A percentile compares a stretch with the other conserved stretches of the same genome.
These are phyloP conservation scores for Pseudorasbora parva DNA, from an alignment of 2,113 vertebrate genomes.

Conservation along the genomic window DNA sequence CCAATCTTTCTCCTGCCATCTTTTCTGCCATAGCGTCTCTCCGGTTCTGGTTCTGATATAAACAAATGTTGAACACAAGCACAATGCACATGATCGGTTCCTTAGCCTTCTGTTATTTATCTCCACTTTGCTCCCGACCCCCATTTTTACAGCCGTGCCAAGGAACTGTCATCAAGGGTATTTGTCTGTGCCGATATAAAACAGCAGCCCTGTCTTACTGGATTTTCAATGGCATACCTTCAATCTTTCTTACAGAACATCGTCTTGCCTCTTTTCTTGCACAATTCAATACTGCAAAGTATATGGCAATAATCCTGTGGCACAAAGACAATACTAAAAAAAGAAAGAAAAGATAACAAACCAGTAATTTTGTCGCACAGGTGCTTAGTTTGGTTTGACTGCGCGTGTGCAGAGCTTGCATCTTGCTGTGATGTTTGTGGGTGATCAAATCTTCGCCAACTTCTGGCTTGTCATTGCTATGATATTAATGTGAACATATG, in stretches of 20 bases:
- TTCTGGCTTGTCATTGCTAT: not conserved
- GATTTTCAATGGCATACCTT: constrained; percentile 19
- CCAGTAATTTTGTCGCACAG: not conserved
- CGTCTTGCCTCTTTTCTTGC: not conserved
- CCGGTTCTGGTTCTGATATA: constrained; percentile 7
- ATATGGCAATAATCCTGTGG: not conserved
- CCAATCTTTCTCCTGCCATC: constrained; percentile 17
- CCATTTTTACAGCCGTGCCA: constrained; percentile 35
- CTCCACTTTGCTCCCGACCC: not conserved
- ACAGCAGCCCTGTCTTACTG: constrained; percentile 24
- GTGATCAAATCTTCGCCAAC: not conserved
- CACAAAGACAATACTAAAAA: not conserved
- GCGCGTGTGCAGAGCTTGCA: not conserved
- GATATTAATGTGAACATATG: not conserved
- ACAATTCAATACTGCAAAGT: not conserved
- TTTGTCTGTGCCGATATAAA: constrained; percentile 30
- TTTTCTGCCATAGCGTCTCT: constrained; percentile 1
- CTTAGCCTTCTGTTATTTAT: constrained; percentile 21
- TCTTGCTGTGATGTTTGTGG: too few relatives aligned
- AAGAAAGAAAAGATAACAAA: not conserved
- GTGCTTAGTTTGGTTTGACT: not conserved
- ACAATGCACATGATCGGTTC: constrained; percentile 1
- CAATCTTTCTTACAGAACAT: not conserved
- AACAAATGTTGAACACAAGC: constrained; percentile 33
- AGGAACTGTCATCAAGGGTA: constrained; percentile 34